phyloP scores from a whole-genome alignment of 2,797 vertebrate species.

The Squalus acanthias region DNA sequence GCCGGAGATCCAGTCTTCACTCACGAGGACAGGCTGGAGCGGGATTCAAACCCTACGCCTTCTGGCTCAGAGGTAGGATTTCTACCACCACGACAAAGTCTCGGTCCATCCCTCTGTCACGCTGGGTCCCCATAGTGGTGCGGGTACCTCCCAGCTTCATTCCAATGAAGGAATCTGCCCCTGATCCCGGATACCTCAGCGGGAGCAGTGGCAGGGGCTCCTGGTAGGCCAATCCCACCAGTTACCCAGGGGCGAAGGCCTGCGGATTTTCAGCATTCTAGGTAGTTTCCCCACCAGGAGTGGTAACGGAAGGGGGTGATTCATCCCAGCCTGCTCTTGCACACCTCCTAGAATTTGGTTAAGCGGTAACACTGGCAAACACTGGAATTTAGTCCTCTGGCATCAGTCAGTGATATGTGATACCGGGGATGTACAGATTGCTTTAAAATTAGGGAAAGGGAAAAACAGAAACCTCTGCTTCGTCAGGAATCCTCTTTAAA shows the following conservation, averaged over 20 bases:
- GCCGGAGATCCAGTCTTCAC: too few relatives aligned
- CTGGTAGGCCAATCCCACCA: background rate
- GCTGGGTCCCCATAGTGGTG: background rate
- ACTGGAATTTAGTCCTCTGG: background rate
- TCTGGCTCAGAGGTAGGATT: background rate
- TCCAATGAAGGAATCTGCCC: too few relatives aligned
- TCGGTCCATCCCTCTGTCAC: background rate
- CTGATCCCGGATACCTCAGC: too few relatives aligned
- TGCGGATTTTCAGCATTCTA: background rate
- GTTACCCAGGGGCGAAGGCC: background rate
- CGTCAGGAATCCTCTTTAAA: background rate
- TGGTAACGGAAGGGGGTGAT: background rate
- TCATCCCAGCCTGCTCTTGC: background rate
- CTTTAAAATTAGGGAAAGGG: background rate
- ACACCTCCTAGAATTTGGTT: background rate
- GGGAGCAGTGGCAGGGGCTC: background rate
- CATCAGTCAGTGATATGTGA: background rate
- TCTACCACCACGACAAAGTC: background rate
- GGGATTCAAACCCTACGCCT: too few relatives aligned
- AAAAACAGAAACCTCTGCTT: background rate
- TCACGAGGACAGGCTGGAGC: too few relatives aligned
- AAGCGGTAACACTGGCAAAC: background rate
- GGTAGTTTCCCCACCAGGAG: background rate
- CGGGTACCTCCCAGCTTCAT: background rate
- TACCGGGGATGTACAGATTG: background rate